phyloP scores from a whole-genome alignment of 2,888 invertebrate genomes.

The Exocentrus adspersus region DNA sequence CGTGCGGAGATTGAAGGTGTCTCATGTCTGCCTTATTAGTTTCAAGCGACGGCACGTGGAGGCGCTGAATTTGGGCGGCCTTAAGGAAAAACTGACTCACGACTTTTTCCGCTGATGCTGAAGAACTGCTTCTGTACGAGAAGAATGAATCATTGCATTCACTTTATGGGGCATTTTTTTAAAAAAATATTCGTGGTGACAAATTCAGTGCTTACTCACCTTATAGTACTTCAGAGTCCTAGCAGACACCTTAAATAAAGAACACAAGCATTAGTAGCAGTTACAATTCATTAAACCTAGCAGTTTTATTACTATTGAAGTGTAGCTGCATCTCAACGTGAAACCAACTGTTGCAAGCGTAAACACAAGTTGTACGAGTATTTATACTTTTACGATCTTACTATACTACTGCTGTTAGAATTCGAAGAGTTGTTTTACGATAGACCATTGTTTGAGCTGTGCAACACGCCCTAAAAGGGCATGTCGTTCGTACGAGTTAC shows the following conservation, averaged over 20 bases:
- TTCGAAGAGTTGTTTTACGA: slow-evolving; percentile 26
- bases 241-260: too few relatives aligned
- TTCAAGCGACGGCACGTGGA: neutral
- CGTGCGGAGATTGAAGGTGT: slow-evolving; percentile 15
- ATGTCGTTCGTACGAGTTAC: slow-evolving; percentile 33
- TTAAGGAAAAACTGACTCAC: too few relatives aligned
- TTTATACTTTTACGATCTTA: slow-evolving; percentile 17
- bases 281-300: too few relatives aligned
- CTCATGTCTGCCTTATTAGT: too few relatives aligned
- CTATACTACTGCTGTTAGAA: slow-evolving; percentile 15
- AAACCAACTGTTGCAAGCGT: slow-evolving; percentile 8
- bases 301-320: slow-evolving; percentile 1
- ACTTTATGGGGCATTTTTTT: too few relatives aligned
- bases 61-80: neutral
- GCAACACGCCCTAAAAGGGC: slow-evolving; percentile 38
- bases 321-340: slow-evolving; percentile 8
- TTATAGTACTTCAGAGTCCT: too few relatives aligned
- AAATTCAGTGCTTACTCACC: too few relatives aligned
- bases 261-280: too few relatives aligned
- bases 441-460: slow-evolving; percentile 29
- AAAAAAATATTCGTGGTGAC: too few relatives aligned
- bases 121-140: too few relatives aligned
- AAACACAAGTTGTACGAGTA: slow-evolving; percentile 5
- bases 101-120: too few relatives aligned
- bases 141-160: too few relatives aligned